Base-by-base conservation (phyloP, 2,888 invertebrate genomes). In the Nudaria mundana region DNA sequence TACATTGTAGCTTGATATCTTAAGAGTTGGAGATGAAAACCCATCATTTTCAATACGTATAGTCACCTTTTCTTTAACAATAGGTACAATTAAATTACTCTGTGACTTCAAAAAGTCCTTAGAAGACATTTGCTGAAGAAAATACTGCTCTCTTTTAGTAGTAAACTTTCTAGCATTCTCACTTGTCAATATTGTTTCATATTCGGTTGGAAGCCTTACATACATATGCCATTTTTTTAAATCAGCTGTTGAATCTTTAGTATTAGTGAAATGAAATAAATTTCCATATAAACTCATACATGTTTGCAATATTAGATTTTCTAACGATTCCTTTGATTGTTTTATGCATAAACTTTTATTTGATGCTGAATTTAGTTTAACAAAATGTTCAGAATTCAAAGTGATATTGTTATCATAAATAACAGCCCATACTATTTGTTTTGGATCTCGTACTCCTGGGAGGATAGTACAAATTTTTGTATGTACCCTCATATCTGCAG, bases 341-440 rank as follows among this genome's bases (percentile, higher is more conserved):
- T 72, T 78, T 2, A 73, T 47, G 37, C 30, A 48, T 2, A 34
- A 28, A 10, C 37, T 43, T 29, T 42, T 46, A 25, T 56, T 52
- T 15, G 35, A 33, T 37, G 50, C 46, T 5, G 43, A 14, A n/a
- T 49, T 55, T 25, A 49, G 56, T 52, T 63, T 74, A 7, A 85
- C 75, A 36, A 87, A 86, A 42, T 83, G 65, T 55, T 84, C 81
- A 0, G 79, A 66, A 30, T 62, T 62, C 14, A 87, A 31, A 13
- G 35, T 29, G 2, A 76, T 49, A 22, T 51, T 37, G 45, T 78
- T 78, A 20, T 49, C 60, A 36, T 79, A 80, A 2, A 88, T 47
- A 6, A 71, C 48, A 3, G 56, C 56, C 76, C 80, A 84, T n/a
- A 77, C 46, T 23, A 49, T 66, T 48, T 79, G 59, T 13, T 66